Conservation (phyloP, 2,797 vertebrate species). For the Aldrovandia affinis region DNA sequence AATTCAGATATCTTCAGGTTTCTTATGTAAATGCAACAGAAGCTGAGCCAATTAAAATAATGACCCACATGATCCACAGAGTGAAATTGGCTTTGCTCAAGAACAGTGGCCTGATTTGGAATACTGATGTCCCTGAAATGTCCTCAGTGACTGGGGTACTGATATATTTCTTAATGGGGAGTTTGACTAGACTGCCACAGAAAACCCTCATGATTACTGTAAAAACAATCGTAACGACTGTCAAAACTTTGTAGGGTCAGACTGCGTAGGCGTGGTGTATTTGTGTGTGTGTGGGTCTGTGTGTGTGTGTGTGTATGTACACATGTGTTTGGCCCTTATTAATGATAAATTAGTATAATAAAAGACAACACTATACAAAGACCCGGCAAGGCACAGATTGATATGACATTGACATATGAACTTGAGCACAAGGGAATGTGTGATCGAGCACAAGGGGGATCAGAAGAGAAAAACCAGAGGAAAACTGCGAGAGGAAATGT, state of each 20-base stretch:
- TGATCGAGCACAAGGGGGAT: background rate
- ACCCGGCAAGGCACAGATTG: background rate
- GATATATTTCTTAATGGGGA: background rate
- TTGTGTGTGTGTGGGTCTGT: background rate
- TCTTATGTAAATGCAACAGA: background rate
- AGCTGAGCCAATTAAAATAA: background rate
- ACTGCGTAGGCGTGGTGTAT: background rate
- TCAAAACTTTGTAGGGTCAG: too few relatives aligned
- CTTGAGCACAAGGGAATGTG: background rate
- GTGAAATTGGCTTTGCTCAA: background rate
- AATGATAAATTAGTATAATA: too few relatives aligned
- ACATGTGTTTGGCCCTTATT: too few relatives aligned
- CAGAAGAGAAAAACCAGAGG: too few relatives aligned
- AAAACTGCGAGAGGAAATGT: too few relatives aligned
- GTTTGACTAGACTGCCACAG: background rate
- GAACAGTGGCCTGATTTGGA: too few relatives aligned
- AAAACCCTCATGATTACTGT: too few relatives aligned
- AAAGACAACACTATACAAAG: too few relatives aligned
- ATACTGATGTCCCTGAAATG: background rate
- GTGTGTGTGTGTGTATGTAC: background rate
- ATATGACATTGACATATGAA: background rate
- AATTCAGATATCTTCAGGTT: background rate
- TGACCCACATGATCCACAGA: background rate
- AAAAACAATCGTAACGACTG: too few relatives aligned
- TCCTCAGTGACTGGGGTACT: background rate